A percentile compares a stretch with the other conserved stretches of the same genome.
phyloP scores from a whole-genome alignment of 1,140 invertebrate genomes.

The Ceratina japonica region DNA sequence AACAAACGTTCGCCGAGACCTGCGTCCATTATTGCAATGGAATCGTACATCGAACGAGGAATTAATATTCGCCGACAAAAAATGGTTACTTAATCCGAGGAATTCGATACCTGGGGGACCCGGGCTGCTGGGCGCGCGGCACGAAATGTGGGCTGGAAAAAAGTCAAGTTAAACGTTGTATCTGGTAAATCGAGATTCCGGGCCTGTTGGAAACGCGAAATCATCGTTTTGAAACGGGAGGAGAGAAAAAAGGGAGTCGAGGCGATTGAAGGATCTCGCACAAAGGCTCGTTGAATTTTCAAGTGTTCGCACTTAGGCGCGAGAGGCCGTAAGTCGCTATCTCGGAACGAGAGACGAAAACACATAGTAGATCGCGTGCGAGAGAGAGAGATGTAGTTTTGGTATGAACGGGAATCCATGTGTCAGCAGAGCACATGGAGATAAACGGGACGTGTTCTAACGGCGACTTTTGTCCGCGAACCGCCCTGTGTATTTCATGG shows the following conservation, averaged over 20 bases:
- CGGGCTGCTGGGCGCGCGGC: neutral
- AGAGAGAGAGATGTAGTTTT: no score
- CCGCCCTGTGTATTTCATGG: neutral
- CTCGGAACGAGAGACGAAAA: neutral
- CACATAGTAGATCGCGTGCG: neutral
- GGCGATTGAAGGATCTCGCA: neutral
- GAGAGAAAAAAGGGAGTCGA: neutral
- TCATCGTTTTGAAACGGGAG: neutral
- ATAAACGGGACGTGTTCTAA: conserved; percentile 10
- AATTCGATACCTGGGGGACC: neutral
- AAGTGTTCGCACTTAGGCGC: conserved; percentile 22
- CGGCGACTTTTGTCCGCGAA: neutral
- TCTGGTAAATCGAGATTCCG: conserved; percentile 34
- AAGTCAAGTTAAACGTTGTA: conserved; percentile 6
- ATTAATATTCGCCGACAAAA: neutral
- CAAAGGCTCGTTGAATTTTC: neutral
- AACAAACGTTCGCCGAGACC: neutral
- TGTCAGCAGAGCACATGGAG: neutral
- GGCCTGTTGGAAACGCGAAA: neutral
- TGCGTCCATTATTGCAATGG: no score
- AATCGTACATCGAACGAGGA: neutral
- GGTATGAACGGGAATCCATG: neutral
- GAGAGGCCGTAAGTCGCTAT: neutral
- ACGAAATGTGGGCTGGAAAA: neutral
- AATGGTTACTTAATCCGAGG: neutral